Base-by-base conservation (phyloP, 1,140 invertebrate genomes). In the Hycleus cichorii region DNA sequence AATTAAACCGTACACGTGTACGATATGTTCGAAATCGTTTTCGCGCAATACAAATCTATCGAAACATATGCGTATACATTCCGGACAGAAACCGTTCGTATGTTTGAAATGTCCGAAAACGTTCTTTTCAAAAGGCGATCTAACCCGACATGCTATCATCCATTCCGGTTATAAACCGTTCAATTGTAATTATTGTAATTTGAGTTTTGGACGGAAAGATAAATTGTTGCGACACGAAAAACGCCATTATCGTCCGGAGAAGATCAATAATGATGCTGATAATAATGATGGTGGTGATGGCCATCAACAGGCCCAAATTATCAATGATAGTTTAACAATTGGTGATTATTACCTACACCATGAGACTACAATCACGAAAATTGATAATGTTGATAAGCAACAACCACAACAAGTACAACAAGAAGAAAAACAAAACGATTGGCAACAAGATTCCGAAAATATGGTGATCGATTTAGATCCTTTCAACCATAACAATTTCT, bases 1-100 rank as follows among this genome's bases (percentile, higher is more conserved):
- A 6, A 78, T 83, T 26, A 76, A 82, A 44, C 84, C 84, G 9
- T 86, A 81, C 67, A 80, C 81, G 40, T 88, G 86, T 70, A 76
- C 78, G 12, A 78, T 83, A 55, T 88, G 86, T 71, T 78, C 77
- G 11, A 86, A 86, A 72, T 82, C 80, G 47, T 87, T 87, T 63
- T 84, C 83, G 9, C 71, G 84, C 10, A 90, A 87, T 58, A 90
- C 88, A 52, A 94, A 93, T 75, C 78, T 94, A 3, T 88, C 90
- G 58, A 88, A 93, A 64, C 92, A 95, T 72, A 77, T 92, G 59
- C 78, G 90, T 47, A 84, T 84, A 39, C 87, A 88, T 72, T 82
- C 80, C 39, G 85, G 85, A 0, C 77, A 76, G 58, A 86, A 86
- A 59, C 82, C 82, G 0, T 85, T 87, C 67, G 84, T 87, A 0